Evolutionary conservation across 2,113 vertebrate species (phyloP).

Genomic region (Cygnus buccinator): DNA sequence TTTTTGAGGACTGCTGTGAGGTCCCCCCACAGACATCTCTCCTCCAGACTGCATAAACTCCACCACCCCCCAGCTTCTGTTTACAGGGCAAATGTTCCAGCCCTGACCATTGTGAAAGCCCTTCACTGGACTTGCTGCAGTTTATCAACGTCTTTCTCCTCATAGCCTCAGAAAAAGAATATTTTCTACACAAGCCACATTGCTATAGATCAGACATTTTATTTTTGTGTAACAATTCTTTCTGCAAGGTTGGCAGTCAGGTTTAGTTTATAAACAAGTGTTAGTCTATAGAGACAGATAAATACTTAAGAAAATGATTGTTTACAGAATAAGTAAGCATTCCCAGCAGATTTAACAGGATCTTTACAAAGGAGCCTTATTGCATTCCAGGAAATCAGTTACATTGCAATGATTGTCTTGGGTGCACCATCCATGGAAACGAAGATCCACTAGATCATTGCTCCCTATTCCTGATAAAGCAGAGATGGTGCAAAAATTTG

Average conservation of each 20-base stretch:
- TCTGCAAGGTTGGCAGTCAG: not conserved
- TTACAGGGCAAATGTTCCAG: not conserved
- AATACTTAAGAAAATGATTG: not conserved
- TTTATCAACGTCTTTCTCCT: not conserved
- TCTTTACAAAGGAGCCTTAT: not conserved
- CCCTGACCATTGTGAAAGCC: rapidly evolving
- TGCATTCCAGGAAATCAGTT: not conserved
- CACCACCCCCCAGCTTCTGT: not conserved
- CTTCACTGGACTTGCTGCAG: rapidly evolving
- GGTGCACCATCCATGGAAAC: not conserved
- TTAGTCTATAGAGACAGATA: not conserved
- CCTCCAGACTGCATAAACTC: not conserved
- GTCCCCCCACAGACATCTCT: rapidly evolving
- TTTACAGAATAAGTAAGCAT: not conserved
- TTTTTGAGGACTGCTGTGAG: not conserved
- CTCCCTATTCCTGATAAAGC: not conserved
- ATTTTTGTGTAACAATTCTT: not conserved
- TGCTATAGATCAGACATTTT: not conserved
- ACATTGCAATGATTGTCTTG: not conserved
- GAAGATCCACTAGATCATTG: not conserved
- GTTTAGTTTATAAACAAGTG: not conserved
- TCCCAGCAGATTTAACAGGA: not conserved
- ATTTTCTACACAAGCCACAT: not conserved
- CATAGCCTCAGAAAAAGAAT: rapidly evolving
- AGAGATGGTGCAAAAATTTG: not conserved